Conservation (phyloP, 2,113 vertebrate genomes). For the Centropristis striata region DNA sequence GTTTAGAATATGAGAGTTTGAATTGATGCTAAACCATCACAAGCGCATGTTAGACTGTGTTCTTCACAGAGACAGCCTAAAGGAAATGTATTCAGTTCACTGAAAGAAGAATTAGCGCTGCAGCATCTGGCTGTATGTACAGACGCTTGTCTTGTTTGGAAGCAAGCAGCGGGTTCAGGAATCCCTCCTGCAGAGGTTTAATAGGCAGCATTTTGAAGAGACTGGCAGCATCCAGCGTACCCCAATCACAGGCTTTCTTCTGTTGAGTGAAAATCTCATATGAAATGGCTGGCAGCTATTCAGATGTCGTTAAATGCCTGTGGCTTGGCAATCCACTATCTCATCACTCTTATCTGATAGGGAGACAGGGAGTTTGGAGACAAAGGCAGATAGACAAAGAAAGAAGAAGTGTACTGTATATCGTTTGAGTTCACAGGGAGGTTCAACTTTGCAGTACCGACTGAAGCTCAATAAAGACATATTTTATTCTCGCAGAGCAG, state of each 20-base stretch:
- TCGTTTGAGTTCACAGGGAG: slow-evolving; percentile 27
- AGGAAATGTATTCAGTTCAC: slow-evolving; percentile 28
- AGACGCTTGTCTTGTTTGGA: slow-evolving; percentile 35
- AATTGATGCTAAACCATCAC: slow-evolving; percentile 25
- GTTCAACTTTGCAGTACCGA: slow-evolving; percentile 9
- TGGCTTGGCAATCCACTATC: slow-evolving; percentile 30
- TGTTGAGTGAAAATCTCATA: slow-evolving; percentile 44
- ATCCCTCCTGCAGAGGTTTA: slow-evolving; percentile 49
- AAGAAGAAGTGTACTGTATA: slow-evolving; percentile 11
- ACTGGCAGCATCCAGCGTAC: slow-evolving; percentile 30
- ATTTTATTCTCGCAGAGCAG: not conserved
- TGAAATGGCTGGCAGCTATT: slow-evolving; percentile 49
- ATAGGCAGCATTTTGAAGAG: slow-evolving; percentile 43
- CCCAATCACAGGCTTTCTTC: slow-evolving; percentile 42
- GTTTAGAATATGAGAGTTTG: not conserved
- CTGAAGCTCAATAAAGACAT: slow-evolving; percentile 8
- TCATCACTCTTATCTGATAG: slow-evolving; percentile 31
- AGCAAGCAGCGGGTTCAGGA: slow-evolving; percentile 34
- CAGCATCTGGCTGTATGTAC: slow-evolving; percentile 28
- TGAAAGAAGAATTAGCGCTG: slow-evolving; percentile 34
- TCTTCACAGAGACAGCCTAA: slow-evolving; percentile 24
- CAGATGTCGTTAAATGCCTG: slow-evolving; percentile 39
- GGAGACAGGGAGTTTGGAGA: slow-evolving; percentile 17
- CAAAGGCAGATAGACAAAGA: slow-evolving; percentile 18
- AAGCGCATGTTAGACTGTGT: slow-evolving; percentile 2